phyloP scores from a whole-genome alignment of 2,797 vertebrate genomes.

The Notoglanidium macrostoma region DNA sequence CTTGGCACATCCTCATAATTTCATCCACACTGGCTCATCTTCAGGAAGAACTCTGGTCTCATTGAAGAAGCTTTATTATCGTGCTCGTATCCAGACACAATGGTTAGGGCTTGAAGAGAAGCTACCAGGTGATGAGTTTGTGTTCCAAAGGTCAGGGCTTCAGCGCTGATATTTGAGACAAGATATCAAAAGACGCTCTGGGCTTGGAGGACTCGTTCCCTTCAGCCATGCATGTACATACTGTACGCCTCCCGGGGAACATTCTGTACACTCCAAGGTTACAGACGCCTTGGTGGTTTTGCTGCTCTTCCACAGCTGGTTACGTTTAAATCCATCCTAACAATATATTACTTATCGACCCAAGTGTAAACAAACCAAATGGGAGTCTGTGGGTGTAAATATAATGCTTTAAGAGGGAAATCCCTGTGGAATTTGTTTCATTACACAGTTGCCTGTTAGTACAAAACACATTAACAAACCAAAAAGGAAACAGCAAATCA shows the following conservation, averaged over 20 bases:
- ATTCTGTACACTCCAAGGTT: background rate
- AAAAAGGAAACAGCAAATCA: background rate
- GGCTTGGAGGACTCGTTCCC: background rate
- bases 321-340: background rate
- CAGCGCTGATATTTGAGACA: constrained; percentile 6
- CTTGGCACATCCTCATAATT: background rate
- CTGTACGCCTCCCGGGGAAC: background rate
- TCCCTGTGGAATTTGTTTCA: background rate
- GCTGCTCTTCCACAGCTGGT: background rate
- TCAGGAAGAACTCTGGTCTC: background rate
- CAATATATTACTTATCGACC: background rate
- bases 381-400: background rate
- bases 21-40: background rate
- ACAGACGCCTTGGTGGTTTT: background rate
- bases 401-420: background rate
- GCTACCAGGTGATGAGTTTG: background rate
- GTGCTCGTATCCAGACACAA: background rate
- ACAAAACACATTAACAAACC: background rate
- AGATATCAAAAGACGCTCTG: background rate
- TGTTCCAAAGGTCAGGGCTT: background rate
- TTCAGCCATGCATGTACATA: background rate
- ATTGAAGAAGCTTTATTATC: background rate
- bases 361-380: background rate
- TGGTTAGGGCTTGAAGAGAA: background rate
- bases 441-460: background rate